Conservation (phyloP, 1,140 invertebrate species). For the Drosophila hydei region DNA sequence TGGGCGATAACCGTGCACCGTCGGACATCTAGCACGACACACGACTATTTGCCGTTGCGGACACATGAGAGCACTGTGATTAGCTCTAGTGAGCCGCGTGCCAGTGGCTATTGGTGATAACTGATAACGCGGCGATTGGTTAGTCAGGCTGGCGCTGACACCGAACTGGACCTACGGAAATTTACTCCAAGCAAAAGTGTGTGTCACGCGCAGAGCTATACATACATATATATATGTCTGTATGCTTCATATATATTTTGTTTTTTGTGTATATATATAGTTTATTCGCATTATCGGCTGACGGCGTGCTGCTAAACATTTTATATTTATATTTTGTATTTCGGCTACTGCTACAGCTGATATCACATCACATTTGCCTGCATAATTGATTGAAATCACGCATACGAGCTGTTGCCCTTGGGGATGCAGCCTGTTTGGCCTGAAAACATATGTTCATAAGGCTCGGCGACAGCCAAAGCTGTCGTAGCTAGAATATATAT, state of each 20-base stretch:
- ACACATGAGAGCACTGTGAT: slow-evolving; percentile 66
- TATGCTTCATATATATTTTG: slow-evolving; percentile 9
- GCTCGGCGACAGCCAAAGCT: too few relatives aligned
- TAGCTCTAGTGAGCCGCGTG: slow-evolving; percentile 52
- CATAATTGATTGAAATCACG: too few relatives aligned
- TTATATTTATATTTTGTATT: not conserved
- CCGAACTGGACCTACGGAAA: slow-evolving; percentile 56
- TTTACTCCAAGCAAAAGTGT: slow-evolving; percentile 51
- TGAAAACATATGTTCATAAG: too few relatives aligned
- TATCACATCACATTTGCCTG: not conserved
- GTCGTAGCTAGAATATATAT: too few relatives aligned
- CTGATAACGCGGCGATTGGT: slow-evolving; percentile 51
- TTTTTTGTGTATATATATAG: not conserved
- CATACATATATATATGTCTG: not conserved
- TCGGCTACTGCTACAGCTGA: not conserved
- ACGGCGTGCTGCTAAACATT: too few relatives aligned
- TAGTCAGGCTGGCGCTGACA: slow-evolving; percentile 51
- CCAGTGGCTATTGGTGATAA: slow-evolving; percentile 35
- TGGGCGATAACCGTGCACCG: slow-evolving; percentile 24
- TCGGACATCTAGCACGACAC: slow-evolving; percentile 26
- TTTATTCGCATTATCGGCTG: too few relatives aligned
- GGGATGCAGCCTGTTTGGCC: slow-evolving; percentile 10
- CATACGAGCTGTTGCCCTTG: slow-evolving; percentile 41
- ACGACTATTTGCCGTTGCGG: slow-evolving; percentile 35
- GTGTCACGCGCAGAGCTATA: slow-evolving; percentile 34